Evolutionary conservation across 2,797 vertebrate species (phyloP).

Genomic region (Ambastaia sidthimunki): DNA sequence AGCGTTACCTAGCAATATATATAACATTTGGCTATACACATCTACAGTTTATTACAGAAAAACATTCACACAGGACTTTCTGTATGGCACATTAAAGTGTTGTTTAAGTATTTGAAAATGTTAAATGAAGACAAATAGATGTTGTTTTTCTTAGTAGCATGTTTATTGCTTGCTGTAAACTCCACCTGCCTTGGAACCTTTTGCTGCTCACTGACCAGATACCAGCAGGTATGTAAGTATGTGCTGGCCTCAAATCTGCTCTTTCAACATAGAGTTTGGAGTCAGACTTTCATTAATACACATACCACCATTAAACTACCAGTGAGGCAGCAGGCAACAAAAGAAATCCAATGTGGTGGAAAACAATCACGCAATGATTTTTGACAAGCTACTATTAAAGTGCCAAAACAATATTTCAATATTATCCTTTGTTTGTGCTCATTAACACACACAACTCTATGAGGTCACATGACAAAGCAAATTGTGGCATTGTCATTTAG

Average conservation of each 20-base stretch:
- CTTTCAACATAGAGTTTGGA: constrained; percentile 76
- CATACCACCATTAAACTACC: constrained; percentile 58
- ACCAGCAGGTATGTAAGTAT: constrained; percentile 34
- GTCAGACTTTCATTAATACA: constrained; percentile 78
- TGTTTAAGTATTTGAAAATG: background rate
- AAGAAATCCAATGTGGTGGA: constrained; percentile 34
- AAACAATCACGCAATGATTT: constrained; percentile 24
- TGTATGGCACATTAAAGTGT: too few relatives aligned
- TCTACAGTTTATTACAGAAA: background rate
- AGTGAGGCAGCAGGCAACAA: constrained; percentile 37
- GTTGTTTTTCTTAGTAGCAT: constrained; percentile 52
- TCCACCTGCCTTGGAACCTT: constrained; percentile 38
- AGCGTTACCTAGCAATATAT: too few relatives aligned
- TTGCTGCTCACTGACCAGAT: constrained; percentile 34
- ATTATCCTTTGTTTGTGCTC: background rate
- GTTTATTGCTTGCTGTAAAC: constrained; percentile 27
- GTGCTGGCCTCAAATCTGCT: constrained; percentile 77
- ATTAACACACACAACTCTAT: constrained; percentile 6
- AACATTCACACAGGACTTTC: too few relatives aligned
- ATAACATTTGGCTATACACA: background rate
- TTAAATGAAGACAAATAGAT: background rate
- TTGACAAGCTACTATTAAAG: constrained; percentile 25
- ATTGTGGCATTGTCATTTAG: background rate
- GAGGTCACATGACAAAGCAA: constrained; percentile 4
- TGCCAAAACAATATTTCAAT: constrained; percentile 30